These are phyloP conservation scores for Synanthedon tipuliformis DNA, from an alignment of 2,888 invertebrate genomes.

Conservation along the genomic window DNA sequence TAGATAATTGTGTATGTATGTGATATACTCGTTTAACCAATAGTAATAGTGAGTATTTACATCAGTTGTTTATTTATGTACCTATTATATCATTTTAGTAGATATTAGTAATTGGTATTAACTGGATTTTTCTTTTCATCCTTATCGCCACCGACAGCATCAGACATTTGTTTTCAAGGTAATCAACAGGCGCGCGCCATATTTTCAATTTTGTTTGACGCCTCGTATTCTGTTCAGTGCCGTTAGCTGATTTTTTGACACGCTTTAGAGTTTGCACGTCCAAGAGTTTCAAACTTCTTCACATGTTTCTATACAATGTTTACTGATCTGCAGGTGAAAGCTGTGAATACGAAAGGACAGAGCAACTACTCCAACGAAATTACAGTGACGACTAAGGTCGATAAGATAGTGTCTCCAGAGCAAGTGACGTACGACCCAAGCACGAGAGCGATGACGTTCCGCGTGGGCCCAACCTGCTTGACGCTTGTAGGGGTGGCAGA, in stretches of 20 bases:
- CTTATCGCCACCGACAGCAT: slow-evolving; percentile 64
- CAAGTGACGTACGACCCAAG: slow-evolving; percentile 86
- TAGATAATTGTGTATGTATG: not conserved
- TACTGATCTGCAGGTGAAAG: slow-evolving; percentile 77
- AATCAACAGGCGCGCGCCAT: slow-evolving; percentile 17
- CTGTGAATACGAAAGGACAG: slow-evolving; percentile 87
- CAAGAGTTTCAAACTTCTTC: not conserved
- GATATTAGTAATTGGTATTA: slow-evolving; percentile 9
- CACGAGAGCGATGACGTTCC: slow-evolving; percentile 80
- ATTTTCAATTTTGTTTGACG: slow-evolving; percentile 10
- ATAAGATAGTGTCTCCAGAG: slow-evolving; percentile 83
- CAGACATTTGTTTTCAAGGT: slow-evolving; percentile 66
- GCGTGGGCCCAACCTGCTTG: slow-evolving; percentile 82
- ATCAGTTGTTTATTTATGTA: not conserved
- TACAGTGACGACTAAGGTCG: slow-evolving; percentile 84
- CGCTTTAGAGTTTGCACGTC: slow-evolving; percentile 22
- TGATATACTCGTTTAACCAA: not conserved
- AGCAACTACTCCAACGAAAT: slow-evolving; percentile 90
- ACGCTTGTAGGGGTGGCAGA: slow-evolving; percentile 83
- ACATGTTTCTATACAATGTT: not conserved
- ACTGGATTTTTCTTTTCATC: slow-evolving; percentile 40
- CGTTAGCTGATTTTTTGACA: slow-evolving; percentile 15
- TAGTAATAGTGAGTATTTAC: not conserved
- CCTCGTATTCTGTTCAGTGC: not conserved
- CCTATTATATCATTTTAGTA: not conserved